These are phyloP conservation scores for Colius striatus DNA, from an alignment of 2,113 vertebrate genomes.

Conservation along the genomic window DNA sequence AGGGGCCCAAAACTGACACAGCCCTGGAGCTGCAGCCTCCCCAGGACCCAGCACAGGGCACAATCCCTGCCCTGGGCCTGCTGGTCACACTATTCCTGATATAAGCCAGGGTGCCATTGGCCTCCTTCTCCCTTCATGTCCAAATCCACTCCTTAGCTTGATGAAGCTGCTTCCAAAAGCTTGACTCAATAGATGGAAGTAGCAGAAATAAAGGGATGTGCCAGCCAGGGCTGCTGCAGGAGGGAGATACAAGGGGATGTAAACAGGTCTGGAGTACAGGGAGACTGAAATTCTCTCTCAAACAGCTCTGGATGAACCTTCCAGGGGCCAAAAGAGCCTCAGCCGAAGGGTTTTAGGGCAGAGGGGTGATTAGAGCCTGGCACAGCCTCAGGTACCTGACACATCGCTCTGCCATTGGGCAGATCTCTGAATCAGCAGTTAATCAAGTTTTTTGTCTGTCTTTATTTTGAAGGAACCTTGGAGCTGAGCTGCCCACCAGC, in stretches of 20 bases:
- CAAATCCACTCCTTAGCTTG: background rate
- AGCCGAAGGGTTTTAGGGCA: accelerated
- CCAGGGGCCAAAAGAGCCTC: background rate
- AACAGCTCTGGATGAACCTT: background rate
- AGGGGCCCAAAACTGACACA: too few relatives aligned
- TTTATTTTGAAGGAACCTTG: background rate
- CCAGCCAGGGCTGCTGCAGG: background rate
- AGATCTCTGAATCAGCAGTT: background rate
- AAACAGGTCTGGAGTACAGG: accelerated
- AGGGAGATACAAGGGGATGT: background rate
- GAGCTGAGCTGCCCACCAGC: background rate
- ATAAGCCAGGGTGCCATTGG: too few relatives aligned
- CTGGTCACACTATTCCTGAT: too few relatives aligned
- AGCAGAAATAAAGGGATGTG: background rate
- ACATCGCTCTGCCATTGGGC: background rate
- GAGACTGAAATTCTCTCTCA: background rate
- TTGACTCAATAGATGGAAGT: background rate
- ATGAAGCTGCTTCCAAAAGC: background rate
- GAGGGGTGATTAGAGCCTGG: background rate
- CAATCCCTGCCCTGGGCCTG: too few relatives aligned
- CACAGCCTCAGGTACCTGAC: accelerated
- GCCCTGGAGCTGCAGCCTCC: too few relatives aligned
- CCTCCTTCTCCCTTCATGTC: background rate
- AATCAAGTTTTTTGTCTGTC: background rate
- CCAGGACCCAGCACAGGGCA: too few relatives aligned